Evolutionary conservation across 2,113 vertebrate species (phyloP), one percentile per base, ranked within the genome.

Genomic region (Strix uralensis): DNA sequence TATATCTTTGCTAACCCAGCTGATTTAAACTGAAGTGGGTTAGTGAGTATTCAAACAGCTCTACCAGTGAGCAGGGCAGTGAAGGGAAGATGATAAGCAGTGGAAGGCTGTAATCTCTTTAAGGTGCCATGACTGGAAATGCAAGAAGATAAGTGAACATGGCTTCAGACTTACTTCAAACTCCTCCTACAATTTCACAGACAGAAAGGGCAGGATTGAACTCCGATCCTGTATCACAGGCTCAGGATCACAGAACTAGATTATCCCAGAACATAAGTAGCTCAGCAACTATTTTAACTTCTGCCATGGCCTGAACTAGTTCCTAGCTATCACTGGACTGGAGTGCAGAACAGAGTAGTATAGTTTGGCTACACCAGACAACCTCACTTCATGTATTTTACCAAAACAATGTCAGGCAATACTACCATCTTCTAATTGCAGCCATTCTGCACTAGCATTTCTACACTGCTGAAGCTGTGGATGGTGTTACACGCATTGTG

Each of bases 51-150:
- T 79, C 89, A 34, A 75, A 73, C 29, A 74, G 63, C 77, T 63
- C 2, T 2, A 32, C 49, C 52, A 90, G 70, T 0, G 0, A 85
- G 84, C 77, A 81, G 42, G 22, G 69, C 0, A 0, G 69, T 4
- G 34, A 52, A 94, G 44, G 36, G 77, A 90, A 90, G 84, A 69
- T 32, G 66, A 82, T 52, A 79, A 75, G 58, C 57, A 75, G 49
- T 15, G 54, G 58, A 90, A 57, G 42, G 71, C 54, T 81, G 55
- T 75, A 72, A 90, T 80, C 74, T 86, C 67, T 66, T 88, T 85
- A 89, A 93, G 66, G 62, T 91, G 78, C 62, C 70, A 57, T 61
- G 57, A 57, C 47, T 85, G 66, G 66, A 90, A 95, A 80, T 15
- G 30, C 84, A 93, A 63, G 46, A 69, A 87, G 65, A 7, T 71